Evolutionary conservation across 2,113 vertebrate species (phyloP), one percentile per base, ranked within the genome.

Genomic region (Thalassoma bifasciatum): DNA sequence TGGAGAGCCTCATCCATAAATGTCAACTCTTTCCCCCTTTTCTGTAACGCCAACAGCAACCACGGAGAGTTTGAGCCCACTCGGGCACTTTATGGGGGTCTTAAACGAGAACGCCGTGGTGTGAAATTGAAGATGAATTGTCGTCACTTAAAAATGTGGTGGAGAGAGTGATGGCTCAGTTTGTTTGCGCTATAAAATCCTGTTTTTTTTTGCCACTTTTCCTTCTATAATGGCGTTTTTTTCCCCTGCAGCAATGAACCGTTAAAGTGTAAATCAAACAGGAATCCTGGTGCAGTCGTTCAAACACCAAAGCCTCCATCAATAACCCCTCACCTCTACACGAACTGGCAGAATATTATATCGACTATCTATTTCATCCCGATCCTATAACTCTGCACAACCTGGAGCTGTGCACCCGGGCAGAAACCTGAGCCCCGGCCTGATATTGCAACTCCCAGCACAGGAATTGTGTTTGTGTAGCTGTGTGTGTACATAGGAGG

Each of bases 1-100:
- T 89, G 86, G 86, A 89, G 88, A 88, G 56, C 59, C 84, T 86
- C 90, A 90, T 92, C 82, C 76, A 89, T 89, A 93, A 88, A 90
- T 78, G 87, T 91, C 90, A 90, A 72, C 58, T 23, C 69, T 63
- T 62, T 59, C 34, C 10, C 86, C 85, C 83, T 73, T n/a, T 54
- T 64, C n/a, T 13, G 66, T 56, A 64, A 81, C 54, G 78, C 73
- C 75, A 77, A 77, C 66, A 77, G 82, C 75, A 72, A 66, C 70
- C 60, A 56, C 19, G 38, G 59, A 73, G 62, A 66, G 86, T 57
- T 80, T 82, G 44, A 77, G 67, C 78, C 85, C 44, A 23, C 82
- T 56, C 46, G 1, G 65, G 66, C 67, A 17, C 85, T 87, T 87
- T 82, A 90, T 85, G 81, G 78, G 72, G 76, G 72, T 79, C 66